Conservation (phyloP, 1,140 invertebrate genomes). For the Eurosta solidaginis region DNA sequence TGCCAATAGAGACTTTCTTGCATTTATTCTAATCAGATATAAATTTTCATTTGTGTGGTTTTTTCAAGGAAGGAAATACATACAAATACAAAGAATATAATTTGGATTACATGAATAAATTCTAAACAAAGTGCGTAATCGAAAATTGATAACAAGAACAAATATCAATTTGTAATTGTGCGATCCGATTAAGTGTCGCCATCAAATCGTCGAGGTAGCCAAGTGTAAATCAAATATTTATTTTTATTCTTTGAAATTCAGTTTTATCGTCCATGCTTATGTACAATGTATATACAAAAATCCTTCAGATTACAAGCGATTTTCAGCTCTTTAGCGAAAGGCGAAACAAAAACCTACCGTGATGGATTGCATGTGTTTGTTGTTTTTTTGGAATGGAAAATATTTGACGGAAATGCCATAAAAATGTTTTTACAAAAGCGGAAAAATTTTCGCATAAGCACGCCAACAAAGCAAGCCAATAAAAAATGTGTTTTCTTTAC, state of each 20-base stretch:
- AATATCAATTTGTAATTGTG: background rate
- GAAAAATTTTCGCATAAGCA: background rate
- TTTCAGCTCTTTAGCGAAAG: background rate
- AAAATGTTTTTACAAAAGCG: background rate
- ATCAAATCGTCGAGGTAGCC: background rate
- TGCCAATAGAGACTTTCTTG: too few relatives aligned
- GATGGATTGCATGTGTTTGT: background rate
- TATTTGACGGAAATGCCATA: background rate
- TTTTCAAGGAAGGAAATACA: too few relatives aligned
- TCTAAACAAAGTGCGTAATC: too few relatives aligned
- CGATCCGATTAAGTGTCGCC: background rate
- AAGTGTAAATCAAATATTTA: background rate
- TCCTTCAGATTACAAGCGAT: background rate
- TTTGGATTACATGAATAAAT: too few relatives aligned
- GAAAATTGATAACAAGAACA: too few relatives aligned
- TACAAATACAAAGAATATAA: too few relatives aligned
- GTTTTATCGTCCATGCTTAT: background rate
- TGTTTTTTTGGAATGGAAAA: background rate
- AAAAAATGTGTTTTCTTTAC: background rate
- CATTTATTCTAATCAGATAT: too few relatives aligned
- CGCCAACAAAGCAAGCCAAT: background rate
- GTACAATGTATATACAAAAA: background rate
- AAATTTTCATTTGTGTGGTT: too few relatives aligned
- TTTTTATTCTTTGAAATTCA: background rate
- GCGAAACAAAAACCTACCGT: too few relatives aligned